Base-by-base conservation (phyloP, 2,888 invertebrate genomes). In the Nephrocerus scutellatus region DNA sequence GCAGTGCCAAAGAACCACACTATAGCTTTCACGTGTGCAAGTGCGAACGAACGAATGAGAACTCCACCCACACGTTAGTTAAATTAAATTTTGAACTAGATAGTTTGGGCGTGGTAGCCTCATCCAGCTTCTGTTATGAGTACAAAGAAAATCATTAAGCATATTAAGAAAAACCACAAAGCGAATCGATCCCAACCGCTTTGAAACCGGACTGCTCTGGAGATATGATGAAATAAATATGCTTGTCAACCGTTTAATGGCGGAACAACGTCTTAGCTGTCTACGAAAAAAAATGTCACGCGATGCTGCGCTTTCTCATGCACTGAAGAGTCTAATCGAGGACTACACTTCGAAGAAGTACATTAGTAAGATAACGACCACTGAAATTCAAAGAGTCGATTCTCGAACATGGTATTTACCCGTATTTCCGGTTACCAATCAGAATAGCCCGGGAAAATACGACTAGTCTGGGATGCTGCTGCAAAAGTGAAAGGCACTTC, bases 391-490 rank as follows among this genome's bases (percentile, higher is more conserved):
- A 8, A 22, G 10, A 18, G 30, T 12, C 9, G 13, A 18, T 19
- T 23, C 9, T 34, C 28, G 29, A 18, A 44, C 30, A 6, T 53
- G 52, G 53, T 54, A 49, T 29, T 16, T 52, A 6, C 52, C 52
- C 2, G 48, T 53, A 19, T 51, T 55, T 40, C 31, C 45, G 9
- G 52, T 52, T 3, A 53, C 51, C 22, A 31, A 31, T 7, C 41
- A 47, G 6, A 52, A 52, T 6, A 55, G 29, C 46, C 42, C 7
- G 43, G 42, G 18, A 36, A 47, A 32, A 23, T 52, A 3, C 35
- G 56, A 22, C 26, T 56, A 4, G 56, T 57, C 2, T 55, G 39
- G 32, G 55, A 58, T 39, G 56, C 58, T 3, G 57, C 56, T 6
- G 54, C 54, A 2, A 48, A 36, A 13, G 36, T 24, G 6, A 16